phyloP scores from a whole-genome alignment of 1,140 invertebrate species.

The Brachionus rubens region DNA sequence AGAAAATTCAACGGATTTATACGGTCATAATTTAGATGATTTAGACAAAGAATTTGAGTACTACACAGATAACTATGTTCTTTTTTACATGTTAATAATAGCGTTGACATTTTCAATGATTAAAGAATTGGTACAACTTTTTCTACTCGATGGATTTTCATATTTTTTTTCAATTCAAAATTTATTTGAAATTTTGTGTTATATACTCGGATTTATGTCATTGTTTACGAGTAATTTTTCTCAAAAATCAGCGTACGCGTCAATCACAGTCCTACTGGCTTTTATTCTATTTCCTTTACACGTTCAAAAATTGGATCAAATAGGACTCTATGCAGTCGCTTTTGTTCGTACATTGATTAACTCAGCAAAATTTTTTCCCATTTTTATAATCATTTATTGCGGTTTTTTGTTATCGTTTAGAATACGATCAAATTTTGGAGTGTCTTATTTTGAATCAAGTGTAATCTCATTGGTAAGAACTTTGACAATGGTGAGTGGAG shows the following conservation, averaged over 20 bases:
- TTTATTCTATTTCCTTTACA: conserved; percentile 39
- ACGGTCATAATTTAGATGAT: conserved; percentile 12
- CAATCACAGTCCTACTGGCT: conserved; percentile 14
- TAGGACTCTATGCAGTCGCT: conserved; percentile 39
- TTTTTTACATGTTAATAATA: conserved; percentile 5
- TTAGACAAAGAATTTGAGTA: not conserved
- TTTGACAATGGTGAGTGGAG: conserved; percentile 34
- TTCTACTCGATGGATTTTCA: conserved; percentile 25
- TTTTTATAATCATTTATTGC: conserved; percentile 25
- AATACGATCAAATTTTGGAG: conserved; percentile 38
- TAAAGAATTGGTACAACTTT: conserved; percentile 16
- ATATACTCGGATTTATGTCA: not conserved
- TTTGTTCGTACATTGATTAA: conserved; percentile 36
- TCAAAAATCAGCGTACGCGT: conserved; percentile 10
- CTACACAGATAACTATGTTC: not conserved
- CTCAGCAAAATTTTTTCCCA: conserved; percentile 42
- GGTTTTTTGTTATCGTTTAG: conserved; percentile 42
- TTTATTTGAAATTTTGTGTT: conserved; percentile 12
- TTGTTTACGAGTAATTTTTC: conserved; percentile 17
- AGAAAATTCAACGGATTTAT: not conserved
- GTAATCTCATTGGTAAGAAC: conserved; percentile 21
- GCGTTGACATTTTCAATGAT: not conserved
- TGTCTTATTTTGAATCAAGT: conserved; percentile 25
- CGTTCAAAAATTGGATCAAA: conserved; percentile 22
- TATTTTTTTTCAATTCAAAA: conserved; percentile 44